phyloP scores from a whole-genome alignment of 2,888 invertebrate species.

The Tachina lurida region DNA sequence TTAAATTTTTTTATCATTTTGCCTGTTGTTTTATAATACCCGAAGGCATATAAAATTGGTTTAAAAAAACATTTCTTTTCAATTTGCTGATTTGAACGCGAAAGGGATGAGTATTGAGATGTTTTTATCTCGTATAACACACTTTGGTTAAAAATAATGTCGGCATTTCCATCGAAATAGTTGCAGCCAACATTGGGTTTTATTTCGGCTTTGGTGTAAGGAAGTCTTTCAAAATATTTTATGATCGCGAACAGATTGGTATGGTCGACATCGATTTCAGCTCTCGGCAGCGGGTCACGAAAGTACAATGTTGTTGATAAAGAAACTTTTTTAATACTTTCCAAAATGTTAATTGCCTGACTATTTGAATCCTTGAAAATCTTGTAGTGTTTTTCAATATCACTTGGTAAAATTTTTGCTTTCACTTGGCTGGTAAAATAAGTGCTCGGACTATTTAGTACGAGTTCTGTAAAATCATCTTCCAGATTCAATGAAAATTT shows the following conservation, averaged over 20 bases:
- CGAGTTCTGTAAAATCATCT: slow-evolving; percentile 13
- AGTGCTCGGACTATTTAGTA: neutral
- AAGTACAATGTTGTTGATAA: neutral
- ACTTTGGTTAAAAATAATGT: slow-evolving; percentile 9
- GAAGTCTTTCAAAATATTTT: slow-evolving; percentile 31
- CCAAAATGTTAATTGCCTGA: slow-evolving; percentile 19
- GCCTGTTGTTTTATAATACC: slow-evolving; percentile 43
- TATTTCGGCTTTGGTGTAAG: neutral
- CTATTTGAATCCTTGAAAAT: slow-evolving; percentile 22
- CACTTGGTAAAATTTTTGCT: neutral
- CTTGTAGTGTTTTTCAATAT: slow-evolving; percentile 6
- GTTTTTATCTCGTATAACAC: slow-evolving; percentile 57
- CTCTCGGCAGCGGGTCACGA: slow-evolving; percentile 19
- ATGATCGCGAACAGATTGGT: neutral
- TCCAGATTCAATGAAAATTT: neutral
- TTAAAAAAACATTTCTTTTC: slow-evolving; percentile 18
- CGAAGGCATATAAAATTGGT: slow-evolving; percentile 46
- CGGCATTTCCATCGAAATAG: slow-evolving; percentile 39
- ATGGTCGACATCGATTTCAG: neutral
- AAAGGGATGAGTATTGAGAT: neutral
- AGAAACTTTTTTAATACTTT: slow-evolving; percentile 39
- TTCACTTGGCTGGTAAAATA: neutral
- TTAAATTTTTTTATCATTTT: slow-evolving; percentile 26
- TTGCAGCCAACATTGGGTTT: neutral
- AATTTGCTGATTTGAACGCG: neutral